Evolutionary conservation across 2,113 vertebrate genomes (phyloP), one percentile per base, ranked within the genome.

Genomic region (Tetrao urogallus): DNA sequence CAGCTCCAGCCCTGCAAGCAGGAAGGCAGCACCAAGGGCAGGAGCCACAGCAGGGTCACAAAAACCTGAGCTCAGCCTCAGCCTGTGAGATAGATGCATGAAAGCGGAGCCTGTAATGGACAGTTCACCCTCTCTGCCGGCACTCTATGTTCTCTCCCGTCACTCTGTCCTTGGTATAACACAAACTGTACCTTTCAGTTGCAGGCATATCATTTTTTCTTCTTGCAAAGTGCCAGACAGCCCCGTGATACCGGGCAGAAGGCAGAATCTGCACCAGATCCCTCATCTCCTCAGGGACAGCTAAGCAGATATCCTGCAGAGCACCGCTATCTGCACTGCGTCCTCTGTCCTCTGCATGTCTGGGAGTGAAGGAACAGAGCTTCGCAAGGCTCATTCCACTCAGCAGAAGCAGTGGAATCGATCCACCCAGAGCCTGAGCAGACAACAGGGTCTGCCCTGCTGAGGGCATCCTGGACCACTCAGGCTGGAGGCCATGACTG

Each of bases 111-210:
- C 38, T 78, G 16, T 1, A 8, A 43, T 21, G 74, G 56, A 80
- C 78, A 89, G 81, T 66, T 85, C 79, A 78, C 20, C 63, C 45
- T 80, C 56, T 67, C 72, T 80, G 84, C 75, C 74, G 17, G 54
- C 42, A 60, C 81, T 65, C 32, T 0, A 2, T 87, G 92, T 94
- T 94, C 81, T 56, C 79, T 90, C 90, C 61, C 5, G 73, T 63
- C 38, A 3, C 38, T 36, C 21, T 64, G 92, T 89, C 95, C 89
- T 95, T 92, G 92, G 38, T 63, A 63, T 0, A 64, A 20, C 25
- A 66, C 86, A 91, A n/a, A 24, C 71, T 93, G 91, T 94, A 76
- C 74, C 57, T 90, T 94, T 56, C 75, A n/a, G 20, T 9, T 38
- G 67, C 78, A 88, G 56, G 87, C 56, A 77, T n/a, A 0, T 2